Evolutionary conservation across 2,797 vertebrate species (phyloP), one percentile per base, ranked within the genome.

Genomic region (Falco biarmicus): DNA sequence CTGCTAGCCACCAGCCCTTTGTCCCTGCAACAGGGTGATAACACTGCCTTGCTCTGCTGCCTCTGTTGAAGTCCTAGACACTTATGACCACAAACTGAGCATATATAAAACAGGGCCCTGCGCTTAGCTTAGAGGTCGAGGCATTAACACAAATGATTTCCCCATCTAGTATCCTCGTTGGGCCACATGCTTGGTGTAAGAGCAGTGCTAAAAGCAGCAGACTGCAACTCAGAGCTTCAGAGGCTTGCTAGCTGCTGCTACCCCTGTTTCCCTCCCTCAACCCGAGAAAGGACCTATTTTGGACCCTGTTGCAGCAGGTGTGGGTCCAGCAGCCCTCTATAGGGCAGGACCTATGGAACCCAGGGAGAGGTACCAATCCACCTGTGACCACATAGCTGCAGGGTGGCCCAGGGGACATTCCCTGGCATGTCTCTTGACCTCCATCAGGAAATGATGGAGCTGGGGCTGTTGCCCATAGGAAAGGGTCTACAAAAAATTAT

Each of bases 131-230:
- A 60, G 73, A 70, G 43, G 19, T 41, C 28, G 56, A 91, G 60
- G 53, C 1, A 0, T 15, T 15, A 61, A 50, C 32, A 66, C 64
- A 24, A 64, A 10, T 1, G 0, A 24, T 83, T 86, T 63, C 18
- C 43, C 47, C 3, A 0, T 37, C 32, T 56, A 19, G 10, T 41
- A 45, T 53, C 17, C 45, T 53, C 0, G 1, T 15, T 32, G 16
- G 39, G 17, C 37, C 31, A 28, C 3, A 1, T 70, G 8, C 41
- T 51, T 59, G 29, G 26, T 24, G 60, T 5, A 59, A 54, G 4
- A 50, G 50, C 10, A 32, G 31, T 31, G 37, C 56, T 92, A n/a
- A 77, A 61, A 89, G 37, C 31, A 57, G 41, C 81, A 74, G 73
- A 25, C 48, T 68, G 61, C 39, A 39, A 41, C 71, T 87, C 57